These are phyloP conservation scores for Heliconius congener DNA, from an alignment of 1,140 invertebrate species.

Conservation along the genomic window DNA sequence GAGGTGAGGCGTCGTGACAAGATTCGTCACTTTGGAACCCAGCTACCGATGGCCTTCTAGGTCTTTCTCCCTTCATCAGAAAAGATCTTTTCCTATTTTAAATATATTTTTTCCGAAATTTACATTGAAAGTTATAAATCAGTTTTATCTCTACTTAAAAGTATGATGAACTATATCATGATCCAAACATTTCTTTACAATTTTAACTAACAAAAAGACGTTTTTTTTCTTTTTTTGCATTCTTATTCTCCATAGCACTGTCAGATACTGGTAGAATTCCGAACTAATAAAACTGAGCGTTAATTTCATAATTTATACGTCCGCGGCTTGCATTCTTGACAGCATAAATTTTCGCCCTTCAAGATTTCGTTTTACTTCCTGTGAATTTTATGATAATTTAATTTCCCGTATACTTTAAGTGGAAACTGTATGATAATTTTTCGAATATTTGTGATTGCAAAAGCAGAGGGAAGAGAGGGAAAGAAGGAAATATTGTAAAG, in stretches of 20 bases:
- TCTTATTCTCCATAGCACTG: background rate
- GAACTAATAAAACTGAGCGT: conserved; percentile 37
- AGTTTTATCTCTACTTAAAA: too few relatives aligned
- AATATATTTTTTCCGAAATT: too few relatives aligned
- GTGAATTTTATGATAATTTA: conserved; percentile 32
- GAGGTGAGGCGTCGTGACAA: too few relatives aligned
- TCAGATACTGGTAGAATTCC: background rate
- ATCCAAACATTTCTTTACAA: too few relatives aligned
- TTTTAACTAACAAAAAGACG: background rate
- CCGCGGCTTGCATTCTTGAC: conserved; percentile 32
- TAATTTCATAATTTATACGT: conserved; percentile 37
- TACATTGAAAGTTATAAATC: too few relatives aligned
- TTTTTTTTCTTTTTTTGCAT: background rate
- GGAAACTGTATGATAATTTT: conserved; percentile 16
- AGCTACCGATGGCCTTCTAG: too few relatives aligned
- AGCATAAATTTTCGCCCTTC: conserved; percentile 33
- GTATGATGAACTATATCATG: too few relatives aligned
- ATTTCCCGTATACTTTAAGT: conserved; percentile 19
- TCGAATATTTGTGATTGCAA: background rate
- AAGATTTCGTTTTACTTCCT: conserved; percentile 27
- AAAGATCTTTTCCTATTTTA: too few relatives aligned
- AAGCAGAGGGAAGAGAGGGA: background rate
- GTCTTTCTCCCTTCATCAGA: too few relatives aligned
- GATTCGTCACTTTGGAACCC: too few relatives aligned
- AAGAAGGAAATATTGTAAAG: background rate